Percentiles rank a stretch among this genome's conserved stretches.
Evolutionary conservation across 2,113 vertebrate genomes (phyloP).

Genomic region (Phycodurus eques): DNA sequence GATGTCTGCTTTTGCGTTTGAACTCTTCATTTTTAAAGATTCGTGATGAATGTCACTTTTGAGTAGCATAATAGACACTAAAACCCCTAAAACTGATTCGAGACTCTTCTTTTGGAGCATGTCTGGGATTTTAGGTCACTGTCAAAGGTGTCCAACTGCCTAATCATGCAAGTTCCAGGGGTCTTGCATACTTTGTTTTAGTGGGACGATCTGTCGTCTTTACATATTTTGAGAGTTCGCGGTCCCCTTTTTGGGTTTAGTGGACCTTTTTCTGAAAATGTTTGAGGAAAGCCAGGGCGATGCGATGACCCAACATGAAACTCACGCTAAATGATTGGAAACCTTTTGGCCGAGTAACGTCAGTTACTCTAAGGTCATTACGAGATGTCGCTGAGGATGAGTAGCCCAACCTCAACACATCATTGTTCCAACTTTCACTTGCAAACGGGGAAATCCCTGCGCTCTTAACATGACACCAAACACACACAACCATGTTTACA

Average conservation of each 20-base stretch:
- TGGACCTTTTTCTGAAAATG: background rate
- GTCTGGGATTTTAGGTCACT: background rate
- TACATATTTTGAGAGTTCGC: background rate
- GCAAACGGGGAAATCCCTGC: slow-evolving; percentile 4
- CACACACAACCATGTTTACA: background rate
- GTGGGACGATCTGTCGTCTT: background rate
- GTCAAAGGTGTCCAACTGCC: background rate
- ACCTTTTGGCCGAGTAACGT: background rate
- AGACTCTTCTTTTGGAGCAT: background rate
- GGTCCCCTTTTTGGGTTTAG: background rate
- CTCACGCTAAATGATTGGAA: background rate
- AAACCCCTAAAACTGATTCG: background rate
- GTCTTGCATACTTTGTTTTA: background rate
- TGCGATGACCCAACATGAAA: slow-evolving; percentile 2
- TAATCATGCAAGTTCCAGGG: background rate
- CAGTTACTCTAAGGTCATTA: background rate
- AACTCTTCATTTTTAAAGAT: no score
- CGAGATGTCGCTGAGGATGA: background rate
- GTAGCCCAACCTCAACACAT: background rate
- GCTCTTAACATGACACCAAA: background rate
- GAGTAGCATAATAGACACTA: background rate
- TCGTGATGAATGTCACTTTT: no score
- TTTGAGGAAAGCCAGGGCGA: background rate
- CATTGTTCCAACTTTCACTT: background rate
- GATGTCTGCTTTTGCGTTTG: no score